Conservation (phyloP, 2,888 invertebrate genomes). For the Xiphydria camelus region DNA sequence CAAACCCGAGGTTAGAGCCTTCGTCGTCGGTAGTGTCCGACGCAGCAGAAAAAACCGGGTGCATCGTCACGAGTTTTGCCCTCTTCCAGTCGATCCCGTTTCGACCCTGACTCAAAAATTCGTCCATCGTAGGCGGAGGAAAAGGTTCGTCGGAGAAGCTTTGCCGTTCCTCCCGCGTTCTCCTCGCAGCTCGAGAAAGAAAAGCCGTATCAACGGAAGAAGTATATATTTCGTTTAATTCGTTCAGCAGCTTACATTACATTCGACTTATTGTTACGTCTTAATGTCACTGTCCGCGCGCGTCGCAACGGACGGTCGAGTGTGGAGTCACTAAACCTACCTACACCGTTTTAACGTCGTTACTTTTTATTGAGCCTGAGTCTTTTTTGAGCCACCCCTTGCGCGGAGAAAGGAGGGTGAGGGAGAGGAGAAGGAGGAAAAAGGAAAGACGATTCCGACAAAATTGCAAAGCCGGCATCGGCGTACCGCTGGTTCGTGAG, state of each 20-base stretch:
- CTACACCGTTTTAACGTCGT: neutral
- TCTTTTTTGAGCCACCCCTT: conserved; percentile 2
- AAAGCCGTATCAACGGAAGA: neutral
- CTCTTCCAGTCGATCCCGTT: too few species aligned
- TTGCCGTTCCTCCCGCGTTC: too few species aligned
- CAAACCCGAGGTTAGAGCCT: too few species aligned
- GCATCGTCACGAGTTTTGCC: too few species aligned
- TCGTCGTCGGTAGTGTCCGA: too few species aligned
- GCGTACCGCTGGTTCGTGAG: neutral
- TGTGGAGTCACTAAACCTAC: conserved; percentile 8
- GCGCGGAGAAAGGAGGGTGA: neutral
- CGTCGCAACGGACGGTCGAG: conserved; percentile 8
- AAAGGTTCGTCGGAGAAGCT: too few species aligned
- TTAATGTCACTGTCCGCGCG: conserved; percentile 4
- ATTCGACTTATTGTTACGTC: neutral
- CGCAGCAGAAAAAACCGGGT: too few species aligned
- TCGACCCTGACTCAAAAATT: too few species aligned
- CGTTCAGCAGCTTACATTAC: too few species aligned
- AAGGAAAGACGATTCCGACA: neutral
- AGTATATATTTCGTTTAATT: neutral
- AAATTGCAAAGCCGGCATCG: too few species aligned
- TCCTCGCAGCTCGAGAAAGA: too few species aligned
- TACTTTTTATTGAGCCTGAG: conserved; percentile 2
- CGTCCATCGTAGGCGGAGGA: too few species aligned
- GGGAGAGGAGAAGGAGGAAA: neutral